Evolutionary conservation across 1,140 invertebrate genomes (phyloP).

Genomic region (Octopus sinensis): DNA sequence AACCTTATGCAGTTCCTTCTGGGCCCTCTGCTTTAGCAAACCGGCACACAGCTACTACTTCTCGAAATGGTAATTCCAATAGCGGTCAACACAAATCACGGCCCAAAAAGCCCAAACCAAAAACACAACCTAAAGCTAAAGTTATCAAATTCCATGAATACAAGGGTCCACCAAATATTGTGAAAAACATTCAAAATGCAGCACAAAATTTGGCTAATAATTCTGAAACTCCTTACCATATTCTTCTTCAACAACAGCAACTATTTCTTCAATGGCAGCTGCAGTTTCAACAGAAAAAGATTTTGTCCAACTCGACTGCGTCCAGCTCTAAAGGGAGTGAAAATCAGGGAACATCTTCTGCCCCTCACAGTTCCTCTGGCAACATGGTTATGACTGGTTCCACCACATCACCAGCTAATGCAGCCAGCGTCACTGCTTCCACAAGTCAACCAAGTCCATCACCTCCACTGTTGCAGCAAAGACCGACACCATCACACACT

Average conservation of each 20-base stretch:
- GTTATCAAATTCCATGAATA: conserved; percentile 96
- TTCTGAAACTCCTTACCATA: conserved; percentile 82
- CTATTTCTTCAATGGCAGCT: conserved; percentile 84
- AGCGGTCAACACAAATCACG: conserved; percentile 37
- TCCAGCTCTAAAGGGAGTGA: conserved; percentile 12
- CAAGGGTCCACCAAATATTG: conserved; percentile 89
- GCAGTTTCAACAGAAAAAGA: conserved; percentile 72
- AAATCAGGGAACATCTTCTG: conserved; percentile 9
- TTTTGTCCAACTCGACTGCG: conserved; percentile 6
- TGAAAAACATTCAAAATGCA: conserved; percentile 62
- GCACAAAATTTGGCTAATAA: conserved; percentile 18
- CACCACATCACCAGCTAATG: conserved; percentile 25
- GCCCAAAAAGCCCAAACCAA: conserved; percentile 82
- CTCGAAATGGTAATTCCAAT: neutral
- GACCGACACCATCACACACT: conserved; percentile 55
- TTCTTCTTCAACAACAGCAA: conserved; percentile 90
- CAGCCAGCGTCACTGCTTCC: conserved; percentile 25
- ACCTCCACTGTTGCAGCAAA: conserved; percentile 18
- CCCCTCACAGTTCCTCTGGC: conserved; percentile 18
- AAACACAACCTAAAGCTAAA: conserved; percentile 75
- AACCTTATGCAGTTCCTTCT: conserved; percentile 10
- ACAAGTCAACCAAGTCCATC: conserved; percentile 17
- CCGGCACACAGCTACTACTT: neutral
- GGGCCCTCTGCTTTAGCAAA: neutral
- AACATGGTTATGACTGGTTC: conserved; percentile 20